These are phyloP conservation scores for Mimas tiliae DNA, from an alignment of 2,888 invertebrate genomes.

Conservation along the genomic window DNA sequence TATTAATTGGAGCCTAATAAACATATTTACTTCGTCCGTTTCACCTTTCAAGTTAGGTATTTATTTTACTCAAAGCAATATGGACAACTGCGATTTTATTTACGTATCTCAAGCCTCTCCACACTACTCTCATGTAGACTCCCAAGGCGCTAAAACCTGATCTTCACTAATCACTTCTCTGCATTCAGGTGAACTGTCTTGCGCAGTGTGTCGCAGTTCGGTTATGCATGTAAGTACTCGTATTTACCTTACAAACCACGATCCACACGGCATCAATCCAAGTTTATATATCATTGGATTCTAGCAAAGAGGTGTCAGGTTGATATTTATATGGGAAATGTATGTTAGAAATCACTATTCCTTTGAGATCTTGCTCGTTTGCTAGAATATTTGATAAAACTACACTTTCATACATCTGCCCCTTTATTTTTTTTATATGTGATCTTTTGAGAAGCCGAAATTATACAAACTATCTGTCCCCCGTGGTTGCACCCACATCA, in stretches of 20 bases:
- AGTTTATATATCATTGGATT: not conserved
- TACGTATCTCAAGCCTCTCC: not conserved
- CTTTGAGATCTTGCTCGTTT: no score
- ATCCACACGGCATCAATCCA: conserved; percentile 5
- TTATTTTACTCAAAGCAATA: not conserved
- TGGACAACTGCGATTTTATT: not conserved
- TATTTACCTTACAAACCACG: conserved; percentile 15
- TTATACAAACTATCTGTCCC: no score
- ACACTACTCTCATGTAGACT: not conserved
- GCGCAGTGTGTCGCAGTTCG: not conserved
- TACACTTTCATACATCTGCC: no score
- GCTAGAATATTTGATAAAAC: no score
- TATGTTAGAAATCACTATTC: not conserved
- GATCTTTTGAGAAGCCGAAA: no score
- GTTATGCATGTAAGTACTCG: not conserved
- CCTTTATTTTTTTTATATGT: no score
- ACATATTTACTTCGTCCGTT: not conserved
- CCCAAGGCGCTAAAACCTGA: not conserved
- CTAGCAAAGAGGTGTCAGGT: not conserved
- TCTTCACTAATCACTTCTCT: conserved; percentile 5
- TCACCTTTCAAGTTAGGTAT: not conserved
- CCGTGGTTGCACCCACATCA: no score
- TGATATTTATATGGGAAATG: not conserved
- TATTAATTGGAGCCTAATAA: no score
- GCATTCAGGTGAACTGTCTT: not conserved